Conservation (phyloP, 2,113 vertebrate species). For the Nanorana parkeri region DNA sequence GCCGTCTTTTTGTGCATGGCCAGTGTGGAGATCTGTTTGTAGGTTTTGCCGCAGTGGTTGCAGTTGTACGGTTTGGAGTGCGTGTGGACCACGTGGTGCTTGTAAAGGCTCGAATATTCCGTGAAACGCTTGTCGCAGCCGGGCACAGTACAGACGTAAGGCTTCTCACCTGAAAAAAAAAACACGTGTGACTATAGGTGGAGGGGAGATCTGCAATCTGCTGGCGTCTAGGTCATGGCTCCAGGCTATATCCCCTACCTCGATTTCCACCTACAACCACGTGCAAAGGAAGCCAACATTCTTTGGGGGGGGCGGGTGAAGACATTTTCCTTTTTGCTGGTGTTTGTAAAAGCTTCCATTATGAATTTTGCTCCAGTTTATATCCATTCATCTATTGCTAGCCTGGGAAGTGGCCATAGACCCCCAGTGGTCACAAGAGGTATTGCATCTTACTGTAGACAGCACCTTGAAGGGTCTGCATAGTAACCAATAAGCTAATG, state of each 20-base stretch:
- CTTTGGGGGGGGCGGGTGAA: too few species aligned
- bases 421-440: too few species aligned
- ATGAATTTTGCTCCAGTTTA: too few species aligned
- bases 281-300: too few species aligned
- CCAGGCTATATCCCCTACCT: not conserved
- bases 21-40: constrained; percentile 97
- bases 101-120: constrained; percentile 98
- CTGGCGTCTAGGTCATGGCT: not conserved
- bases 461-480: too few species aligned
- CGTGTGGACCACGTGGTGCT: constrained; percentile 97
- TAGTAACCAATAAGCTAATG: too few species aligned
- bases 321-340: too few species aligned
- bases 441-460: too few species aligned
- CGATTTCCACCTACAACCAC: not conserved
- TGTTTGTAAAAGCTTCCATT: too few species aligned
- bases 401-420: too few species aligned
- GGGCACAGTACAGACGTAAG: constrained; percentile 97
- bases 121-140: constrained; percentile 98
- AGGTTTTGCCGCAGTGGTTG: constrained; percentile 98
- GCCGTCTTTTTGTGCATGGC: constrained; percentile 98
- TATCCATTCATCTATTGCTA: too few species aligned
- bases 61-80: constrained; percentile 99
- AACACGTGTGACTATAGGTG: not conserved
- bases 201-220: too few species aligned
- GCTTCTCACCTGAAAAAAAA: constrained; percentile 88